A percentile compares a stretch with the other conserved stretches of the same genome.
phyloP scores from a whole-genome alignment of 1,140 invertebrate genomes.

The Drosophila novamexicana region DNA sequence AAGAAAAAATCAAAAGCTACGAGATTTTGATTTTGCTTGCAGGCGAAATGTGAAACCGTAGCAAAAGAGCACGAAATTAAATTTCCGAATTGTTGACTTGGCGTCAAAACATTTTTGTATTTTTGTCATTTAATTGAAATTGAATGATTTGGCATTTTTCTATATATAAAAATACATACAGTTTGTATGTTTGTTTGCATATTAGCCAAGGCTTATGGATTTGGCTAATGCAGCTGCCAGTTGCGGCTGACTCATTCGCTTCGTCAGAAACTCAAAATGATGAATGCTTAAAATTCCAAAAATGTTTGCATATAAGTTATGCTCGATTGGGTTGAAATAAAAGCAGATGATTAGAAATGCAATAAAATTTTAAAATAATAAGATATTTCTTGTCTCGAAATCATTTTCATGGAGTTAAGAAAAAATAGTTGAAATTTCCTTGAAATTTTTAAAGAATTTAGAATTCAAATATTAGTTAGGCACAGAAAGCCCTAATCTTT shows the following conservation, averaged over 20 bases:
- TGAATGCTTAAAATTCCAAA: not conserved
- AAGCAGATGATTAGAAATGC: too few relatives aligned
- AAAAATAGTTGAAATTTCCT: too few relatives aligned
- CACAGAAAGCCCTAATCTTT: too few relatives aligned
- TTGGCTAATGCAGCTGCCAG: slow-evolving; percentile 40
- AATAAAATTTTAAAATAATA: too few relatives aligned
- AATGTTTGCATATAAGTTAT: not conserved
- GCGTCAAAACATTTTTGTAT: slow-evolving; percentile 78
- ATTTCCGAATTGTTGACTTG: slow-evolving; percentile 74
- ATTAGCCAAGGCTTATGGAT: slow-evolving; percentile 49
- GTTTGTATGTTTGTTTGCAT: slow-evolving; percentile 8
- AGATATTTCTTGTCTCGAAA: too few relatives aligned
- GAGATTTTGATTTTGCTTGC: slow-evolving; percentile 46
- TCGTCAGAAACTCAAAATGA: not conserved
- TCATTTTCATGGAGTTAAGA: too few relatives aligned
- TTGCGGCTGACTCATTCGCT: slow-evolving; percentile 25
- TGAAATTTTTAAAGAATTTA: too few relatives aligned
- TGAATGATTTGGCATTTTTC: slow-evolving; percentile 77
- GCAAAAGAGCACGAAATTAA: slow-evolving; percentile 56
- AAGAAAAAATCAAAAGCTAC: slow-evolving; percentile 58
- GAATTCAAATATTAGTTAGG: too few relatives aligned
- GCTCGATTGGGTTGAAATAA: too few relatives aligned
- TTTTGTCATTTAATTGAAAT: slow-evolving; percentile 80
- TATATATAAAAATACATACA: slow-evolving; percentile 16
- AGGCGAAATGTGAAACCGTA: slow-evolving; percentile 48